Base-by-base conservation (phyloP, 2,888 invertebrate genomes). In the Aromia moschata region DNA sequence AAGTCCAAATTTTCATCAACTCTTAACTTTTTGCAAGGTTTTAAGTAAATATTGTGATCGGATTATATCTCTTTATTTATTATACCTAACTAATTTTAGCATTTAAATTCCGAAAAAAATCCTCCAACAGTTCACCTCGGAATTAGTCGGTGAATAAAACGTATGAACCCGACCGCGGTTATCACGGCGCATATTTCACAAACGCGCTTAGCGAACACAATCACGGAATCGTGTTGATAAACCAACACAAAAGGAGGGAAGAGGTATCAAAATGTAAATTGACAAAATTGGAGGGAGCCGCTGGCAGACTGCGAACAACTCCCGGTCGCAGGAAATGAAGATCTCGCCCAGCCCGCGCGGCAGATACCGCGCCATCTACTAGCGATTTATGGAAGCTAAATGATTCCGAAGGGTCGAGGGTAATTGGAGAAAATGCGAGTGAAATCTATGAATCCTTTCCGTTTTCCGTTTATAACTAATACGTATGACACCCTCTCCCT, bases 271-370 rank as follows among this genome's bases (percentile, higher is more conserved):
- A 52, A 58, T 58, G 53, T 53, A 58, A 47, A 58, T 58, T 38
- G 43, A 11, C 12, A 30, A 58, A 58, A 58, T 53, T 20, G 14
- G 58, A 43, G 38, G 18, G 43, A 18, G 47, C 25, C n/a, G 40
- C 52, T 53, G 47, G 37, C 47, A 47, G 54, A 54, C 44, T 36
- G 51, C 47, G 47, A 56, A 59, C 59, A 60, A 58, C 58, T n/a
- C 51, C 55, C 58, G 64, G 64, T 57, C 64, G 60, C 4, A 44
- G 67, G 67, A 67, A 67, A 67, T 67, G 67, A 67, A 60, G 60
- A 58, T 60, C 58, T 62, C 62, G 45, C 46, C 58, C 52, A 44
- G 56, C 45, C 64, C 64, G 64, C 64, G 54, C 37, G 44, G 20
- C 54, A 60, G 60, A 60, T 60, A 56, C 43, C n/a, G 31, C 33